A percentile compares a stretch with the other conserved stretches of the same genome.
These are phyloP conservation scores for Eupithecia exiguata DNA, from an alignment of 2,888 invertebrate genomes.

Conservation along the genomic window DNA sequence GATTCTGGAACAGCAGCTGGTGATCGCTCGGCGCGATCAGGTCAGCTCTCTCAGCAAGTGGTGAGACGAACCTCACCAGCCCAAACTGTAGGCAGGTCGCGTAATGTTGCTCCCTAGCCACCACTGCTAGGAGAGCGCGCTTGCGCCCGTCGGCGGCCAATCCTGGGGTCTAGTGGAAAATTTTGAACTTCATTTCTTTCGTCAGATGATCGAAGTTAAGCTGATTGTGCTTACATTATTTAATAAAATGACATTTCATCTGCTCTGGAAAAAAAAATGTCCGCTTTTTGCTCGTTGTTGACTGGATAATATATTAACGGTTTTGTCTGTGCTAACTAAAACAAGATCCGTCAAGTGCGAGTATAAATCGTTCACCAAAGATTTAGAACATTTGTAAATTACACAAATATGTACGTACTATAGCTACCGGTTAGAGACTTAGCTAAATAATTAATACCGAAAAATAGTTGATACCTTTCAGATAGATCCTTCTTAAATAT, in stretches of 20 bases:
- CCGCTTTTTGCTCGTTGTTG: too few relatives aligned
- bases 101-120: conserved; percentile 91
- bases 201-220: not conserved
- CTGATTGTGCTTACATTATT: not conserved
- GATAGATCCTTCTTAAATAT: too few relatives aligned
- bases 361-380: too few relatives aligned
- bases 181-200: not conserved
- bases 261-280: too few relatives aligned
- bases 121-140: conserved; percentile 89
- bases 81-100: conserved; percentile 91
- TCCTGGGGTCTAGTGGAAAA: conserved; percentile 69
- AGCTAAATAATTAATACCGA: too few relatives aligned
- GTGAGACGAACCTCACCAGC: conserved; percentile 89
- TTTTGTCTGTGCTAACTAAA: too few relatives aligned
- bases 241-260: not conserved
- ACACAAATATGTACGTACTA: too few relatives aligned
- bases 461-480: too few relatives aligned
- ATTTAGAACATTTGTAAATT: too few relatives aligned
- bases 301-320: too few relatives aligned
- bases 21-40: conserved; percentile 90
- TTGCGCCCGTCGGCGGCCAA: conserved; percentile 84
- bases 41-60: conserved; percentile 89
- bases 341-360: too few relatives aligned
- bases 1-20: conserved; percentile 91
- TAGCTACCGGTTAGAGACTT: too few relatives aligned